Evolutionary conservation across 2,797 vertebrate genomes (phyloP), one percentile per base, ranked within the genome.

Genomic region (Gambelia wislizenii): DNA sequence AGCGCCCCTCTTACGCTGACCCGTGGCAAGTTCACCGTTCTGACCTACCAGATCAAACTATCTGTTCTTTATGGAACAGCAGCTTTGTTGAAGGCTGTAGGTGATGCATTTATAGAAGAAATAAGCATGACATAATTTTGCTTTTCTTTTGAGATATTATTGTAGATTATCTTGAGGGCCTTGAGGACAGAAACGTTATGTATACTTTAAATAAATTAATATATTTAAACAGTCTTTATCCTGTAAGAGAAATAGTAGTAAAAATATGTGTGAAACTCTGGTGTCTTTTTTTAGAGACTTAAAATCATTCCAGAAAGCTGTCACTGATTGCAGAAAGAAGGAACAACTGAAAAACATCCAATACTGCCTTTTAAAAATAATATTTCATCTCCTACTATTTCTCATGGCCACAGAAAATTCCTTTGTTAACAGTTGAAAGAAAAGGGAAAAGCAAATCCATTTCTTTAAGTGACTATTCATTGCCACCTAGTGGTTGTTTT

Each of bases 401-500:
- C n/a, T 25, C 0, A 6, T 0, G 42, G n/a, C 0, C 27, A 76
- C 14, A 52, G 1, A 56, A 90, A 88, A 82, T 81, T 22, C 12
- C 89, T 91, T 7, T 84, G 2, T 75, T 85, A 85, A 54, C 30
- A 75, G 69, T n/a, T 82, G 33, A 4, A 88, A 86, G 84, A 92
- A 91, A 16, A 85, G 25, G 79, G 14, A 20, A 47, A 91, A 47
- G 67, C 1, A 2, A 12, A 78, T 0, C 20, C 36, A 70, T 44
- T 77, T 91, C 84, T 72, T 93, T 89, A 93, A 0, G 67, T 76
- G 94, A 96, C 92, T 94, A 94, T 85, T 89, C 96, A 95, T 93
- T 93, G 96, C 96, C 96, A 97, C 69, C 97, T 97, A 97, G 96
- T 96, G 97, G 96, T 89, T 85, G 42, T 49, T 94, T 92, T 93